Evolutionary conservation across 2,797 vertebrate genomes (phyloP).

Genomic region (Siniperca undulata): DNA sequence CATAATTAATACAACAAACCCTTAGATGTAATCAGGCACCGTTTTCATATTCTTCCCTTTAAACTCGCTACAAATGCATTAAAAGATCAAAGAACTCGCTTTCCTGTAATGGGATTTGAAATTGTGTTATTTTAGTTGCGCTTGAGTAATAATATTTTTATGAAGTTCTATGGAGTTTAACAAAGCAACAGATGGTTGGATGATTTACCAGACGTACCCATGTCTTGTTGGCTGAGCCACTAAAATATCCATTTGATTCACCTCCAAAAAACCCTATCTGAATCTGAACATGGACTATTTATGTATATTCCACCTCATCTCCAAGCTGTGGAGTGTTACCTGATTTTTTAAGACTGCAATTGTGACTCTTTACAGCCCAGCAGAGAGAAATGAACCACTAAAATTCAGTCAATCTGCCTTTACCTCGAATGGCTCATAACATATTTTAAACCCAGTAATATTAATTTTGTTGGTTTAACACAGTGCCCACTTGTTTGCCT

Average conservation of each 20-base stretch:
- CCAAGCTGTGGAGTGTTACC: conserved; percentile 1
- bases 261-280: conserved; percentile 39
- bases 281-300: conserved; percentile 36
- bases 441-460: conserved; percentile 51
- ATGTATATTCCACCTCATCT: conserved; percentile 34
- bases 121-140: conserved; percentile 71
- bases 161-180: conserved; percentile 74
- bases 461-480: conserved; percentile 48
- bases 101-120: conserved; percentile 73
- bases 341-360: conserved; percentile 18
- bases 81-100: conserved; percentile 70
- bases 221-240: conserved; percentile 51
- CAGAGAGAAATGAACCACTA: conserved; percentile 23
- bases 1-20: conserved; percentile 83
- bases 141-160: conserved; percentile 74
- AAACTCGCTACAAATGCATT: conserved; percentile 72
- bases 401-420: conserved; percentile 36
- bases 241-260: conserved; percentile 65
- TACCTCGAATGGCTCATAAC: conserved; percentile 47
- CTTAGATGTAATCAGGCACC: conserved; percentile 77
- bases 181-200: conserved; percentile 79
- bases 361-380: conserved; percentile 40
- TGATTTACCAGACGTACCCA: conserved; percentile 67
- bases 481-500: conserved; percentile 41
- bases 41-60: conserved; percentile 74